Conservation (phyloP, 35 echinoderm and acorn worm species). For the Nesometra sesokonis region DNA sequence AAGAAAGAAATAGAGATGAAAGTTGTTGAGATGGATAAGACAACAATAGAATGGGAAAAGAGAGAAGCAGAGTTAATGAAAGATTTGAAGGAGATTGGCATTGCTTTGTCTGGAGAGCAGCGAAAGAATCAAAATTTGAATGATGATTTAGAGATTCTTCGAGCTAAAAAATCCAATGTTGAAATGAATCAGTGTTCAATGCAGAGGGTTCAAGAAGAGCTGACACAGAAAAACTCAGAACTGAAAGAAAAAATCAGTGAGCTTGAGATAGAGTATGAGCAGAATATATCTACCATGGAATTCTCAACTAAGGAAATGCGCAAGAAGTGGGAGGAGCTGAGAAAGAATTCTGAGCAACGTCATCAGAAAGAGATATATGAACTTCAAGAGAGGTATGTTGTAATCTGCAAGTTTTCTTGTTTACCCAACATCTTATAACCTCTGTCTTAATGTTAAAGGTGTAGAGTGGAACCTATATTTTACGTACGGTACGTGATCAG, state of each 20-base stretch:
- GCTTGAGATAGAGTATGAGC: not conserved
- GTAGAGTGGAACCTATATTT: no score
- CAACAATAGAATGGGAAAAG: conserved; percentile 1
- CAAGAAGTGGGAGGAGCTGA: conserved; percentile 3
- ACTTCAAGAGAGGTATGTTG: not conserved
- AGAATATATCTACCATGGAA: not conserved
- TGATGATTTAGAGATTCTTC: not conserved
- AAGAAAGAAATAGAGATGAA: not conserved
- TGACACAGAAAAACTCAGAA: conserved; percentile 5
- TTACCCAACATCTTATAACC: no score
- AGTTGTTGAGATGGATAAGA: conserved; percentile 15
- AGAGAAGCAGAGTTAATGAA: not conserved
- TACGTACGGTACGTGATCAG: no score
- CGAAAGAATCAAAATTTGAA: not conserved
- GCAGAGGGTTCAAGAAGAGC: not conserved
- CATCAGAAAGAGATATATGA: not conserved
- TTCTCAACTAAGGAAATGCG: conserved; percentile 6
- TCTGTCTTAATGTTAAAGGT: no score
- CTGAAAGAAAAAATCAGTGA: not conserved
- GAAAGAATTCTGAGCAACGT: not conserved
- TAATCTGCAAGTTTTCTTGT: no score
- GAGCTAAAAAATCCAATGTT: not conserved
- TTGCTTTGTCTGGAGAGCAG: not conserved
- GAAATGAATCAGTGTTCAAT: not conserved
- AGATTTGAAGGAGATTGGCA: not conserved